Evolutionary conservation across 2,888 invertebrate genomes (phyloP).

Genomic region (Agrilus biguttatus): DNA sequence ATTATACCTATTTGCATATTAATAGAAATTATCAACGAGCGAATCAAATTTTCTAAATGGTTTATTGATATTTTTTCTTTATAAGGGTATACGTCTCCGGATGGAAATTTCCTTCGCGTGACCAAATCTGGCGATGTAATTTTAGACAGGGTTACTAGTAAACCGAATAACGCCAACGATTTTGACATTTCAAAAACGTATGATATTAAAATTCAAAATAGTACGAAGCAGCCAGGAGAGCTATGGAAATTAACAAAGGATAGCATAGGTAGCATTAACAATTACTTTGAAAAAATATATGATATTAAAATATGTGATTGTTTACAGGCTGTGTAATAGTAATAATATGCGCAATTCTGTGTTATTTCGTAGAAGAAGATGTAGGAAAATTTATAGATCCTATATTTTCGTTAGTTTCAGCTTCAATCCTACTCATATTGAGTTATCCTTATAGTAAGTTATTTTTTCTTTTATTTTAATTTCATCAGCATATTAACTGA

Average conservation of each 20-base stretch:
- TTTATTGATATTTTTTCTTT: conserved; percentile 2
- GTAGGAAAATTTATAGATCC: conserved; percentile 64
- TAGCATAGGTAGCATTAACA: conserved; percentile 32
- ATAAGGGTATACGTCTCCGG: conserved; percentile 52
- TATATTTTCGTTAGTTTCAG: conserved; percentile 58
- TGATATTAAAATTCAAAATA: too few species aligned
- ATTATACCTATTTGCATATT: too few species aligned
- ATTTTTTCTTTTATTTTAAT: conserved; percentile 1
- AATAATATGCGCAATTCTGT: conserved; percentile 47
- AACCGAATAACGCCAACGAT: background rate
- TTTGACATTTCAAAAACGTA: too few species aligned
- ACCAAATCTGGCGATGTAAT: conserved; percentile 46
- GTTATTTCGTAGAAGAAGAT: conserved; percentile 41
- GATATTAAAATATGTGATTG: background rate
- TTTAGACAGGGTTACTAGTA: conserved; percentile 37
- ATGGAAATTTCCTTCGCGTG: conserved; percentile 52
- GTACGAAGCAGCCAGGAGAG: background rate
- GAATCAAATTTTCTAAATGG: too few species aligned
- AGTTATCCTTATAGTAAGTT: conserved; percentile 72
- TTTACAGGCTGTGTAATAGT: conserved; percentile 58
- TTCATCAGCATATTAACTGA: background rate
- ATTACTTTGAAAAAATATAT: conserved; percentile 4
- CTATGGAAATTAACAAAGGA: conserved; percentile 23
- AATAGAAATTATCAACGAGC: too few species aligned
- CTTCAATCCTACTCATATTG: conserved; percentile 51